phyloP scores from a whole-genome alignment of 2,797 vertebrate genomes.

The Benthosema pterotum region DNA sequence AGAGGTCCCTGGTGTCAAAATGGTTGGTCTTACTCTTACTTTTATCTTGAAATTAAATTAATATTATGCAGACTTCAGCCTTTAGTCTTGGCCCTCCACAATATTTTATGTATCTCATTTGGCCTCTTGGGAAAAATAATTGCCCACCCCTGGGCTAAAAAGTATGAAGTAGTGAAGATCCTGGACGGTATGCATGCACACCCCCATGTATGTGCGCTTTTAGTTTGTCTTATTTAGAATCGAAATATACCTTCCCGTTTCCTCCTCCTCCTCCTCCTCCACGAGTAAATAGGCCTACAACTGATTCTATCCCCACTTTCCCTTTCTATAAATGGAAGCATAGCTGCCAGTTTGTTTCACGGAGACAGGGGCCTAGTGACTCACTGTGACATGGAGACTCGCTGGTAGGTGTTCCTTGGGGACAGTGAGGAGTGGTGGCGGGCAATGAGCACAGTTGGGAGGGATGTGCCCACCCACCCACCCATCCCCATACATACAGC shows the following conservation, averaged over 20 bases:
- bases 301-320: slow-evolving; percentile 16
- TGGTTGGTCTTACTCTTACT: no score
- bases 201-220: no score
- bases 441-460: slow-evolving; percentile 25
- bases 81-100: no score
- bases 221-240: slow-evolving; percentile 12
- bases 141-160: no score
- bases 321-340: slow-evolving; percentile 47
- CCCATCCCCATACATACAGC: no score
- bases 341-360: slow-evolving; percentile 56
- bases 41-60: no score
- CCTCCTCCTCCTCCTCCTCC: slow-evolving; percentile 3
- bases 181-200: slow-evolving; percentile 25
- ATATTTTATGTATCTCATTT: no score
- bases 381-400: slow-evolving; percentile 58
- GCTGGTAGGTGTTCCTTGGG: slow-evolving; percentile 58
- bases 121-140: no score
- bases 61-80: no score
- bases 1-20: no score
- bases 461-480: slow-evolving; percentile 54
- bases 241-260: slow-evolving; percentile 13
- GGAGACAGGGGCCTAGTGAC: slow-evolving; percentile 54
- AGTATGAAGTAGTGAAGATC: no score
- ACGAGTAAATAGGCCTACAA: slow-evolving; percentile 27
- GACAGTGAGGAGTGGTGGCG: slow-evolving; percentile 46